Evolutionary conservation across 2,797 vertebrate species (phyloP), one percentile per base, ranked within the genome.

Genomic region (Oreochromis mossambicus): DNA sequence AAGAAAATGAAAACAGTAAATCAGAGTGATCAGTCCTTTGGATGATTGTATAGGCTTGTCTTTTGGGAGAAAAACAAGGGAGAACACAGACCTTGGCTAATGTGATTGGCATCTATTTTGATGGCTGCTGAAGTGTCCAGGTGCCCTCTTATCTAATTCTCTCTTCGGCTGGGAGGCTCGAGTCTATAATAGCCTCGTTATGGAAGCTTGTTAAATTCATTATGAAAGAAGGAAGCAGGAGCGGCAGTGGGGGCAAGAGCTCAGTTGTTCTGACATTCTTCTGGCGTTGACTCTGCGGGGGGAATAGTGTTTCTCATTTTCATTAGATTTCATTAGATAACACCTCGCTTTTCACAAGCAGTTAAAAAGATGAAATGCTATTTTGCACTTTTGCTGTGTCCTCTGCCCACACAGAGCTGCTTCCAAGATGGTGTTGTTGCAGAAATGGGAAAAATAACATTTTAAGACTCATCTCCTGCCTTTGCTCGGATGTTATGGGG

Each of bases 71-170:
- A 86, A 92, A 94, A 93, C 80, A 89, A 86, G 77, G 26, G 48
- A 88, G 84, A 89, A 77, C 77, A 75, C 87, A 93, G 92, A 88
- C 91, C 80, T 51, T 11, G 34, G 84, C 85, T 95, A 93, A 95
- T 95, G 91, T 95, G 93, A 95, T 94, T 95, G 95, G 92, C 94
- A 89, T 94, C 89, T 93, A 86, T 92, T 93, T 89, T 93, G 95
- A 95, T 93, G 91, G 89, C 88, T 91, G 92, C 90, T 95, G 93
- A 95, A 95, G 94, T 94, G 94, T 95, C 93, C 94, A 95, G 94
- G 94, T 95, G 93, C 92, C 93, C 93, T 93, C 93, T 94, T 94
- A 94, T 94, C 94, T 94, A 93, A 95, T 94, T 93, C 90, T 92
- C 92, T 85, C 87, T 92, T 87, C 86, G 80, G 87, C 91, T 93